Evolutionary conservation across 2,113 vertebrate genomes (phyloP).

Genomic region (Lepus timidus): DNA sequence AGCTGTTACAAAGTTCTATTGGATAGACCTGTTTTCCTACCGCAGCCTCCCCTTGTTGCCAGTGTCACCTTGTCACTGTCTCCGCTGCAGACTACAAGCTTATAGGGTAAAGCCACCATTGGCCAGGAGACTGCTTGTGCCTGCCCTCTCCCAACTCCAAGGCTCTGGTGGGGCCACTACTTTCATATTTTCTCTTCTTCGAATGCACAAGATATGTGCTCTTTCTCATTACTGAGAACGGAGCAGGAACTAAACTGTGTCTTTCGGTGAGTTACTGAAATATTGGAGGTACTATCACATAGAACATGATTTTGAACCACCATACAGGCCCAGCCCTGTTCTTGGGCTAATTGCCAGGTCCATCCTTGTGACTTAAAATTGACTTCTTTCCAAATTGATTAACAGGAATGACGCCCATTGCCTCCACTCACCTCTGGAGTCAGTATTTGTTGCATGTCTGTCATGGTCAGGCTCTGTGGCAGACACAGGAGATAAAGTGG

Average conservation of each 20-base stretch:
- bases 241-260: background rate
- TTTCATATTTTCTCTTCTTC: slow-evolving; percentile 5
- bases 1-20: background rate
- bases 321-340: background rate
- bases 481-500: background rate
- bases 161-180: background rate
- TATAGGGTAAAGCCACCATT: background rate
- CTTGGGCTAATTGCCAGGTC: background rate
- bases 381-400: background rate
- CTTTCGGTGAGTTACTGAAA: background rate
- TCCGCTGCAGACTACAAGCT: background rate
- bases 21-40: background rate
- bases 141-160: background rate
- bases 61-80: background rate
- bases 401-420: background rate
- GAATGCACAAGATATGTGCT: background rate
- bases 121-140: background rate
- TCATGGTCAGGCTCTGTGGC: background rate
- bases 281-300: background rate
- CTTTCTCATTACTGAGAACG: background rate
- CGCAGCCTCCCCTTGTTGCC: background rate
- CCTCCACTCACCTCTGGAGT: background rate
- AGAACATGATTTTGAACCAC: background rate
- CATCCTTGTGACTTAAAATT: background rate
- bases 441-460: background rate